Percentiles rank a stretch among this genome's conserved stretches.
Evolutionary conservation across 2,797 vertebrate genomes (phyloP).

Genomic region (Schizopygopsis malacanthus): DNA sequence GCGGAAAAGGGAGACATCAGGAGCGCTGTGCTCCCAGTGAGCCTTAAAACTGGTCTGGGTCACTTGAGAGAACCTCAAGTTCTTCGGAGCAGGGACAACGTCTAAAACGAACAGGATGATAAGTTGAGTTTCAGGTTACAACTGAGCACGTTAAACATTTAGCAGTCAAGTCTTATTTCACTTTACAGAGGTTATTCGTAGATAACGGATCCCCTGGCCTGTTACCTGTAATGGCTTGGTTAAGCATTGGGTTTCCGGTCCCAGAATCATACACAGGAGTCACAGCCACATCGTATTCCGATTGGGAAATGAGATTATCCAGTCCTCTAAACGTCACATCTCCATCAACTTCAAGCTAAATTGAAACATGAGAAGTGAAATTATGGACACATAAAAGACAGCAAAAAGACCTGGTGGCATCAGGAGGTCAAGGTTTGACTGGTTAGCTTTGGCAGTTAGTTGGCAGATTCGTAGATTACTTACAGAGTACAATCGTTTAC

Average conservation of each 20-base stretch:
- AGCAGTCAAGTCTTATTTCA: neutral
- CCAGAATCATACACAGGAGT: conserved; percentile 90
- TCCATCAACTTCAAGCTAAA: conserved; percentile 88
- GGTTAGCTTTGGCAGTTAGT: neutral
- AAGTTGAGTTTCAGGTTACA: neutral
- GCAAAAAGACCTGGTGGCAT: neutral
- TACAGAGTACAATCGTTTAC: neutral
- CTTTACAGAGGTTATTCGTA: neutral
- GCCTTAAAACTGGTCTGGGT: conserved; percentile 89
- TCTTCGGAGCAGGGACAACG: conserved; percentile 90
- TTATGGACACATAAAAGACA: neutral
- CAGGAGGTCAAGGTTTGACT: neutral
- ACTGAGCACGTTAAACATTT: neutral
- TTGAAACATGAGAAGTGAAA: conserved; percentile 19
- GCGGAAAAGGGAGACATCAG: conserved; percentile 93
- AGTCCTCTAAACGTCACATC: conserved; percentile 79
- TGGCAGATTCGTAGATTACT: neutral
- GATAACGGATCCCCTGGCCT: neutral
- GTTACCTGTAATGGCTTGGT: conserved; percentile 87
- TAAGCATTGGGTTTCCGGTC: conserved; percentile 78
- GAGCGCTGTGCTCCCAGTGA: conserved; percentile 93
- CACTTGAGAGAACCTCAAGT: conserved; percentile 88
- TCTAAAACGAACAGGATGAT: conserved; percentile 70
- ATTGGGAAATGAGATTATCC: conserved; percentile 90
- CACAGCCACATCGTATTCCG: conserved; percentile 85